Evolutionary conservation across 2,797 vertebrate species (phyloP), one percentile per base, ranked within the genome.

Genomic region (Ammospiza maritima): DNA sequence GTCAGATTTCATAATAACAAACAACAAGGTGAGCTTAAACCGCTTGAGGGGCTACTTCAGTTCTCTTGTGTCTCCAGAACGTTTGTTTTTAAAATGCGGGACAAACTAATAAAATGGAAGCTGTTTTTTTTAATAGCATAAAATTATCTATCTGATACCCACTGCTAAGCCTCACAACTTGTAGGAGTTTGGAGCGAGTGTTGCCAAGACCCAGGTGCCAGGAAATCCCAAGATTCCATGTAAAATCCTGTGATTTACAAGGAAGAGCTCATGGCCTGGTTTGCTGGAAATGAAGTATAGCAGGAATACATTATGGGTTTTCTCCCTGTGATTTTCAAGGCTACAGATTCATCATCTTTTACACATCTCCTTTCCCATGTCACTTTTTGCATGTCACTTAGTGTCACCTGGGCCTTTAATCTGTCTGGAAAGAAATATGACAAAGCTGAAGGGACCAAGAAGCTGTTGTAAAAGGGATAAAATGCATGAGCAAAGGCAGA

Each of bases 351-450:
- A 58, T 73, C 50, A 74, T 76, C n/a, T 92, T 91, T 58, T 65
- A 69, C 40, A 22, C 20, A 44, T 81, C 23, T 90, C 36, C 42
- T 78, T 85, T 79, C 87, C 40, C 89, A 0, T 87, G 80, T 76
- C 76, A 75, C 19, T 71, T 84, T 11, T 53, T 88, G 16, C 57
- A 25, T 88, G 58, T 80, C 85, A 65, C 32, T 67, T 86, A 34
- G 5, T 84, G 74, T 89, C 69, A 74, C 36, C 21, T 36, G 48
- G 53, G 69, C 53, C 69, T 89, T 93, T 92, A 86, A 81, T 86
- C 77, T 94, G 16, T 88, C 77, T 92, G 47, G 61, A 92, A 93
- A 91, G 72, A 80, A 80, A 60, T 56, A 77, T 3, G 26, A 71
- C 45, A 71, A 77, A 94, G 45, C n/a, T n/a, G 17, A 84, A 78